Conservation (phyloP, 1,140 invertebrate species). For the Venustaconcha ellipsiformis region DNA sequence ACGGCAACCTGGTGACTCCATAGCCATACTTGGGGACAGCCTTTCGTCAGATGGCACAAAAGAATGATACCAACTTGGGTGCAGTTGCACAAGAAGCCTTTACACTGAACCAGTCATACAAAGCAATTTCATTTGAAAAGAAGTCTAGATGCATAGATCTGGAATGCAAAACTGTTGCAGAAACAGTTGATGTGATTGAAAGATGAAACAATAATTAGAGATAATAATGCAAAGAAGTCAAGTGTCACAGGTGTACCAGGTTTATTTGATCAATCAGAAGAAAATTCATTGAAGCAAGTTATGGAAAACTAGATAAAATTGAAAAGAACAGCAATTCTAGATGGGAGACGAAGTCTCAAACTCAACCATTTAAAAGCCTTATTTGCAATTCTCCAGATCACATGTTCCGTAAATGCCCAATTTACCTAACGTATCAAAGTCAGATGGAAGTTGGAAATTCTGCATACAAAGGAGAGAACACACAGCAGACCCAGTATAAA, state of each 20-base stretch:
- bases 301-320: background rate
- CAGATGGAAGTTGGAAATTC: slow-evolving; percentile 2
- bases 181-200: slow-evolving; percentile 8
- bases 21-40: too few relatives aligned
- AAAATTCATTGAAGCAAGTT: background rate
- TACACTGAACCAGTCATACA: too few relatives aligned
- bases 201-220: slow-evolving; percentile 19
- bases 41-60: too few relatives aligned
- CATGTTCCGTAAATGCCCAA: too few relatives aligned
- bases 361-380: background rate
- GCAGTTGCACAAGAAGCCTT: too few relatives aligned
- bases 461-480: slow-evolving; percentile 5
- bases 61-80: too few relatives aligned
- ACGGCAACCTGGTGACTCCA: too few relatives aligned
- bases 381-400: too few relatives aligned
- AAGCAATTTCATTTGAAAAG: background rate
- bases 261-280: too few relatives aligned
- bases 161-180: too few relatives aligned
- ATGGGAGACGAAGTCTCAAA: background rate
- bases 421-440: too few relatives aligned
- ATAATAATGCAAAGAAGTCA: background rate
- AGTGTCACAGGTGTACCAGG: background rate
- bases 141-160: background rate
- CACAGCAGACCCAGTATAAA: too few relatives aligned
- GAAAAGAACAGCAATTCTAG: background rate